Evolutionary conservation across 2,888 invertebrate species (phyloP).

Genomic region (Colostygia pectinataria): DNA sequence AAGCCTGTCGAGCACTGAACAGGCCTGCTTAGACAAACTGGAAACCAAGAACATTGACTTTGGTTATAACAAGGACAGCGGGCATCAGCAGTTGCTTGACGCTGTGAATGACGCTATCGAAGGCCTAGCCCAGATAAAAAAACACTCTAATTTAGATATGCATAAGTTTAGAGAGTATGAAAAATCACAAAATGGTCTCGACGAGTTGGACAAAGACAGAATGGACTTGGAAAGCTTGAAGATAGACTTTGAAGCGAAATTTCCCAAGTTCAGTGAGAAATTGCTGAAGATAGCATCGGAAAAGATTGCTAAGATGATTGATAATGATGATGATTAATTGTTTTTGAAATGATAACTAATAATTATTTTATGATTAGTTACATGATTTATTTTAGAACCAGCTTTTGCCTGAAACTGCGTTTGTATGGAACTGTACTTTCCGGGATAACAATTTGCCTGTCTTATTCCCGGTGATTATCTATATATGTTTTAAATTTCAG

Average conservation of each 20-base stretch:
- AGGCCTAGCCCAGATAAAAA: constrained; percentile 66
- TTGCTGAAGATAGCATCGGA: constrained; percentile 64
- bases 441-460: too few species aligned
- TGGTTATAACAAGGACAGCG: constrained; percentile 60
- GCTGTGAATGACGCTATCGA: constrained; percentile 69
- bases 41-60: constrained; percentile 66
- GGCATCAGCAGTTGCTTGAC: constrained; percentile 66
- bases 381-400: too few species aligned
- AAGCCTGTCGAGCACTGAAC: constrained; percentile 49
- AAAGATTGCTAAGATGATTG: constrained; percentile 56
- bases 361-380: too few species aligned
- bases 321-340: constrained; percentile 35
- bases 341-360: too few species aligned
- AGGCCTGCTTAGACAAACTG: constrained; percentile 57
- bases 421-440: too few species aligned
- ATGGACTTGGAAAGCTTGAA: constrained; percentile 58
- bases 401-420: too few species aligned
- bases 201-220: constrained; percentile 52
- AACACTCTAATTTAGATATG: constrained; percentile 59
- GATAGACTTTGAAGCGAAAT: constrained; percentile 58
- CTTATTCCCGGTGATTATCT: too few species aligned
- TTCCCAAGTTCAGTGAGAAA: constrained; percentile 64
- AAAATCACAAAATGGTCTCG: constrained; percentile 44
- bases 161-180: constrained; percentile 61
- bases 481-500: too few species aligned